Percentiles rank a stretch among this genome's conserved stretches.
phyloP scores from a whole-genome alignment of 64 coral and sea anemone species.

The Montipora foliosa region DNA sequence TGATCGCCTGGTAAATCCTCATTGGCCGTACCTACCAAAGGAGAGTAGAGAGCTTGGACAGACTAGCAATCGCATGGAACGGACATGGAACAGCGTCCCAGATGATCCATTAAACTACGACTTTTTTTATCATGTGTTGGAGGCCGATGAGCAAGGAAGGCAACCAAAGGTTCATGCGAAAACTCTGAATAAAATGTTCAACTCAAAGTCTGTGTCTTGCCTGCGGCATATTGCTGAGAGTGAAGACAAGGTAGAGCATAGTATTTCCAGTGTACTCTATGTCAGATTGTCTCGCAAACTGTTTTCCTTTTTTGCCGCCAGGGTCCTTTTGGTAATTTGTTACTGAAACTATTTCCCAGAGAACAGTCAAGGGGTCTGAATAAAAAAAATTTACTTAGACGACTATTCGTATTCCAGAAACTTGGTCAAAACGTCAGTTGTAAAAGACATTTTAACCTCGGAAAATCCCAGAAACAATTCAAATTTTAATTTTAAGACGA shows the following conservation, averaged over 20 bases:
- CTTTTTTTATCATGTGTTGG: slow-evolving; percentile 90
- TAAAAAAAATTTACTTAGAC: too few relatives aligned
- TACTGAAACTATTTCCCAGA: too few relatives aligned
- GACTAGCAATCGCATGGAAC: slow-evolving; percentile 64
- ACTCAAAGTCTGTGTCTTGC: slow-evolving; percentile 63
- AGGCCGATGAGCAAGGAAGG: slow-evolving; percentile 78
- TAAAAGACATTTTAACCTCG: too few relatives aligned
- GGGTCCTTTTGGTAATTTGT: too few relatives aligned
- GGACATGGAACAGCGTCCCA: slow-evolving; percentile 85
- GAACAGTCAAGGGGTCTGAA: too few relatives aligned
- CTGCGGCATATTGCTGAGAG: slow-evolving; percentile 88
- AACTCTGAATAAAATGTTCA: slow-evolving; percentile 64
- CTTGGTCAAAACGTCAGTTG: too few relatives aligned
- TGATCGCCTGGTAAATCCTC: slow-evolving; percentile 85
- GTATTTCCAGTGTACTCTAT: too few relatives aligned
- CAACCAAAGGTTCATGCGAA: slow-evolving; percentile 46
- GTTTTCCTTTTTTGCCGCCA: too few relatives aligned
- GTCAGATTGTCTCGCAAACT: too few relatives aligned
- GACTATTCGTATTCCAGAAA: too few relatives aligned
- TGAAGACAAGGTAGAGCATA: slow-evolving; percentile 77
- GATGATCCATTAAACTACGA: slow-evolving; percentile 94
- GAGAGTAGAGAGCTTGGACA: slow-evolving; percentile 29
- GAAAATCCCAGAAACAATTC: too few relatives aligned
- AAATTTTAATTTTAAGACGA: too few relatives aligned
- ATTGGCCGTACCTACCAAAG: slow-evolving; percentile 92